Base-by-base conservation (phyloP, 2,797 vertebrate genomes). In the Fringilla coelebs region DNA sequence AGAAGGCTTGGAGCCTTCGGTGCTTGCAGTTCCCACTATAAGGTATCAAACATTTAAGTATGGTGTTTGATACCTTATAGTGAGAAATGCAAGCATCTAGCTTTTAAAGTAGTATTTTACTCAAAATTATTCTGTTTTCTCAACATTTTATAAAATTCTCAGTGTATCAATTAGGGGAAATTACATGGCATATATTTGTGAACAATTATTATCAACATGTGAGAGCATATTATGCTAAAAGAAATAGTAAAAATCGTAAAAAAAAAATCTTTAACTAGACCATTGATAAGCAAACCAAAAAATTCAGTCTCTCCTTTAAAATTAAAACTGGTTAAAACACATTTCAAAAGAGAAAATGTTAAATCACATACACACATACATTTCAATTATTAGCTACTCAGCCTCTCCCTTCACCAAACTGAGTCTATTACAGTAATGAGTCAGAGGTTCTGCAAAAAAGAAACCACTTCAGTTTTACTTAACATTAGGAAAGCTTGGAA, bases 381-480 rank as follows among this genome's bases (percentile, higher is more conserved):
- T 78, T 89, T 65, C n/a, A 92, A 15, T 43, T 34, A 88, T 26
- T 82, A 68, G 12, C 34, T 63, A 70, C 12, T 62, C 26, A 77
- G 51, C 18, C 48, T 80, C n/a, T 34, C n/a, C 46, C 20, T 88
- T 88, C 13, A 91, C 22, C 25, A 52, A 65, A 77, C 2, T 29
- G 15, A 82, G 31, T 29, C 48, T 61, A 62, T 45, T 86, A 16
- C 60, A 87, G 40, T 46, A 82, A 84, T 10, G 9, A 55, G 24
- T 34, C 15, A 63, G 36, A 52, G 17, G 29, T 73, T 68, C 78
- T 74, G 55, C 21, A 62, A 45, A 51, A 55, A 45, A 73, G 8
- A 89, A 84, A 81, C 66, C 40, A n/a, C 25, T 90, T 77, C 26
- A n/a, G 24, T 79, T 83, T 90, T 57, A 72, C 68, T 13, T 28